Percentiles rank a stretch among this genome's conserved stretches.
Conservation (phyloP, 2,797 vertebrate species). For the Ciconia nigra region DNA sequence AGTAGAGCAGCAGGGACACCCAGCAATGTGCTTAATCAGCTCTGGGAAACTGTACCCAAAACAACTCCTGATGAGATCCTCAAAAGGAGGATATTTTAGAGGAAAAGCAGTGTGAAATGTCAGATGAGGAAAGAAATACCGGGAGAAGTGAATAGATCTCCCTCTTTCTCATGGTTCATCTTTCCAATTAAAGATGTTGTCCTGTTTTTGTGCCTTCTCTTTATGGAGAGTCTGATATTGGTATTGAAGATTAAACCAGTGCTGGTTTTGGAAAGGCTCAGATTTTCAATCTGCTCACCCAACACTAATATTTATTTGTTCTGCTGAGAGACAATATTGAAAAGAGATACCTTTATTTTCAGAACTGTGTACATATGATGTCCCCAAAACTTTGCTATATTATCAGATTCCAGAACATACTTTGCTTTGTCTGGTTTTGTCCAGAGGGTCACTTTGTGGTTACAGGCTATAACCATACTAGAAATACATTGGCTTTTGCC, state of each 20-base stretch:
- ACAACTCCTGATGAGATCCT: background rate
- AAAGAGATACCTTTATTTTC: background rate
- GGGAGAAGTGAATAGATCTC: background rate
- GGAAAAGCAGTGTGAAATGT: background rate
- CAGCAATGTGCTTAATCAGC: background rate
- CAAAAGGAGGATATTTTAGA: background rate
- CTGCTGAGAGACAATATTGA: background rate
- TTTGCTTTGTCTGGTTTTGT: background rate
- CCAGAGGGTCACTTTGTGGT: background rate
- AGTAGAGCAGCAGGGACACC: background rate
- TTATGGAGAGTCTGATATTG: background rate
- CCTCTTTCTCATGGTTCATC: background rate
- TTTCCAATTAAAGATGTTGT: background rate
- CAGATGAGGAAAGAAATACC: background rate
- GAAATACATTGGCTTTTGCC: background rate
- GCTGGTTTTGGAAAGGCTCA: background rate
- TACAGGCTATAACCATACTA: background rate
- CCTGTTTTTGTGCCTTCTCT: background rate
- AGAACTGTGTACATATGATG: background rate
- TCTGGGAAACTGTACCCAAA: background rate
- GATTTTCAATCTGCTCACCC: background rate
- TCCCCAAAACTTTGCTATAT: background rate
- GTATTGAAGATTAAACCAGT: background rate
- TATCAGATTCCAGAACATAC: background rate
- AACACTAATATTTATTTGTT: background rate